Evolutionary conservation across 2,888 invertebrate genomes (phyloP), one percentile per base, ranked within the genome.

Genomic region (Chymomyza caudatula): DNA sequence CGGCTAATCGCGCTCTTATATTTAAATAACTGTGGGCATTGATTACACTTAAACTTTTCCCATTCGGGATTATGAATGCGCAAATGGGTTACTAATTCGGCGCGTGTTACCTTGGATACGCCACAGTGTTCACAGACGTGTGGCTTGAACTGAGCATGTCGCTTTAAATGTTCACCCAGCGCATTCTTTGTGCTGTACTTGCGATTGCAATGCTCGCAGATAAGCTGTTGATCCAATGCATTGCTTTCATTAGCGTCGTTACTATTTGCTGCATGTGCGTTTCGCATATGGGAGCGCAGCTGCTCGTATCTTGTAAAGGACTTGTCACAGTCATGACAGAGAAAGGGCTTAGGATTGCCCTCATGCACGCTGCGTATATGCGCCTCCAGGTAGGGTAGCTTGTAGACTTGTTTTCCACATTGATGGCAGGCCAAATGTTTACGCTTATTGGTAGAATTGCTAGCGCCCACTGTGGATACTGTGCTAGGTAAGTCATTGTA

Each of bases 61-160:
- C 87, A 78, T 62, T 85, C 85, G 15, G 88, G 86, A 63, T 85
- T 84, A 60, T 89, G 89, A 4, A 83, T 88, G 4, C 88, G 88
- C 69, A 89, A 77, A 65, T 89, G 89, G 13, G 84, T 88, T 6
- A 80, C 73, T 4, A 89, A 62, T 55, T 89, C 89, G 4, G 87
- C 85, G 2, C 88, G 79, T 2, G 89, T 89, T 19, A 89, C 88
- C 64, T 89, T 89, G 0, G 81, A 87, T 4, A 84, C 84, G 2
- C 90, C 89, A 22, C 89, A 89, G 15, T 85, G 85, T 44, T 83
- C 75, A 61, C 89, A 89, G 0, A 86, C 72, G 37, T 89, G 87
- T 57, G 88, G 85, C 61, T 85, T 88, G 8, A 86, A 78, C 55
- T 89, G 78, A 0, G 85, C 80, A 51, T 89, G 89, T 0, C 89